Conservation (phyloP, 2,797 vertebrate species). For the Esox masquinongy region DNA sequence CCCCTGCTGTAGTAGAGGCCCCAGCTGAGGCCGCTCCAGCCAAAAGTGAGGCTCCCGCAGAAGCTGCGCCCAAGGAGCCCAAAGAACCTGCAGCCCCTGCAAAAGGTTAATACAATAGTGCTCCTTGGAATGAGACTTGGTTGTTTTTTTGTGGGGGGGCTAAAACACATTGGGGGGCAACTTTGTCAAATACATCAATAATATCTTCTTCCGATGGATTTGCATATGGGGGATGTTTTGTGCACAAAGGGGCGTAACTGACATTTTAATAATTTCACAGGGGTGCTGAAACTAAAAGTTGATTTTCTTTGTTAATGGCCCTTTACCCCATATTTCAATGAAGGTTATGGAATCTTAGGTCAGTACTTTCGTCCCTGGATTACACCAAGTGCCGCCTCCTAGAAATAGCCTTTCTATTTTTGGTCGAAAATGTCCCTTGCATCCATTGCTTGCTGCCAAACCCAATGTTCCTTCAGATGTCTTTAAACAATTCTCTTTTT, state of each 20-base stretch:
- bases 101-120: constrained; percentile 55
- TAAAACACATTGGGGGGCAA: neutral
- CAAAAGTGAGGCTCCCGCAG: constrained; percentile 1
- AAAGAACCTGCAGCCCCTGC: constrained; percentile 53
- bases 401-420: neutral
- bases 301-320: neutral
- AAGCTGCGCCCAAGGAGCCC: constrained; percentile 46
- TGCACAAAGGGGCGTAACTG: neutral
- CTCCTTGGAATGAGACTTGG: neutral
- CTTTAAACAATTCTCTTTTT: neutral
- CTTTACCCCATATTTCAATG: neutral
- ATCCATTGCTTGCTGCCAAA: neutral
- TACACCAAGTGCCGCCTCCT: neutral
- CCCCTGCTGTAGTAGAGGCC: constrained; percentile 20
- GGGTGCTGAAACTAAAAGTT: neutral
- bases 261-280: neutral
- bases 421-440: neutral
- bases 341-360: neutral
- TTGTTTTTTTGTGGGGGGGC: constrained; percentile 6
- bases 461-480: neutral
- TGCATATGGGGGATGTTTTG: neutral
- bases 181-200: neutral
- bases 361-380: neutral
- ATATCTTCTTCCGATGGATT: neutral
- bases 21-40: constrained; percentile 47